phyloP scores from a whole-genome alignment of 1,140 invertebrate species.

The Lethocerus indicus region DNA sequence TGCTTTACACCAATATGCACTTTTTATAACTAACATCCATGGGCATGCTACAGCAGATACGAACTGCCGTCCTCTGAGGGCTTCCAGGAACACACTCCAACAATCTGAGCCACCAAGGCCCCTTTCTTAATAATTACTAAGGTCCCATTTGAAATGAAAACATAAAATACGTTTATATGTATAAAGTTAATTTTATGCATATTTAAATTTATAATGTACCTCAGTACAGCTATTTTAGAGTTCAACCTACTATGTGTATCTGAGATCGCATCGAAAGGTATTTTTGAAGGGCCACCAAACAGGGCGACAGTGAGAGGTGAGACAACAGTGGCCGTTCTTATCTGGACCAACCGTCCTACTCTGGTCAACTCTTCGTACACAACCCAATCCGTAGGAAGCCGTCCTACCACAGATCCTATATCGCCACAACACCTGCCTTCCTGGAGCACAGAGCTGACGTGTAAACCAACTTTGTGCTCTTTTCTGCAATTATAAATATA shows the following conservation, averaged over 20 bases:
- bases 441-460: slow-evolving; percentile 53
- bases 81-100: background rate
- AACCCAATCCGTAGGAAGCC: slow-evolving; percentile 67
- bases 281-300: slow-evolving; percentile 51
- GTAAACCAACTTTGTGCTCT: slow-evolving; percentile 55
- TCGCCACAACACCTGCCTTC: too few species aligned
- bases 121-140: background rate
- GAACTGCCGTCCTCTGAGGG: background rate
- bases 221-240: too few species aligned
- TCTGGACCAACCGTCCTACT: slow-evolving; percentile 40
- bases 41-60: background rate
- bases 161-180: background rate
- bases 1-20: too few species aligned
- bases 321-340: slow-evolving; percentile 57
- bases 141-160: background rate
- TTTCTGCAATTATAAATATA: slow-evolving; percentile 29
- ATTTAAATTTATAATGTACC: background rate
- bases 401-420: slow-evolving; percentile 26
- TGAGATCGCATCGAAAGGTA: slow-evolving; percentile 40
- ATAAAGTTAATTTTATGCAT: background rate
- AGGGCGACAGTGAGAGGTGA: slow-evolving; percentile 62
- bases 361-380: slow-evolving; percentile 69
- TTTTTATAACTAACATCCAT: background rate
- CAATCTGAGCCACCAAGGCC: background rate
- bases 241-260: slow-evolving; percentile 31